Base-by-base conservation (phyloP, 2,113 vertebrate species). In the Micronycteris hirsuta region DNA sequence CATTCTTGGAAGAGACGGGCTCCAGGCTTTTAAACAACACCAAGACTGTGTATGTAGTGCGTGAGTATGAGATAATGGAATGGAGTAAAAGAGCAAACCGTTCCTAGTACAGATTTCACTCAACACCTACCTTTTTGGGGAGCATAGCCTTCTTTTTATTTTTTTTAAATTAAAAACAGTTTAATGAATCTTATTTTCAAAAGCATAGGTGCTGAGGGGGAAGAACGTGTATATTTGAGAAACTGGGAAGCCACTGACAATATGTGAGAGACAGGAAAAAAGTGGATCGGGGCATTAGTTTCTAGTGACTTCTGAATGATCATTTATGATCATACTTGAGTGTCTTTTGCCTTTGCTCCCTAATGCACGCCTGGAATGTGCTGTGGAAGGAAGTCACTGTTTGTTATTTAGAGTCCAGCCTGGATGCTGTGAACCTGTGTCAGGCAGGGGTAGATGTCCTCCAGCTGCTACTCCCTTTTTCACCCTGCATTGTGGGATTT, bases 11-110 rank as follows among this genome's bases (percentile, higher is more conserved):
- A 95, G 38, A 96, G 86, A 89, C 26, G 85, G 70, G 12, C 24
- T 94, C 41, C 70, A 91, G 26, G 56, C 86, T 93, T 96, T 89
- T 86, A 91, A 96, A 95, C 33, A 54, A 26, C 68, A 58, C 43
- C 78, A 45, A 9, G 2, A 33, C 84, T 95, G 33, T 76, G 36
- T 28, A 13, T 87, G 61, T 52, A 71, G 16, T 24, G 80, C 43
- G 5, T 31, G 86, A 93, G 71, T 94, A 70, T 88, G 84, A 93
- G 74, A 92, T 95, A 80, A 63, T 65, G 71, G 94, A 94, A 89
- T 73, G 19, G 58, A 85, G 58, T 76, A 80, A 91, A 93, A 74
- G 17, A 70, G 52, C 0, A 15, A 47, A 70, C 6, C 63, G 47
- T 91, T 31, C 38, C 20, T 67, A 2, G 0, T 47, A 68, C 49